These are phyloP conservation scores for Perizoma flavofasciatum DNA, from an alignment of 2,888 invertebrate genomes.

Conservation along the genomic window DNA sequence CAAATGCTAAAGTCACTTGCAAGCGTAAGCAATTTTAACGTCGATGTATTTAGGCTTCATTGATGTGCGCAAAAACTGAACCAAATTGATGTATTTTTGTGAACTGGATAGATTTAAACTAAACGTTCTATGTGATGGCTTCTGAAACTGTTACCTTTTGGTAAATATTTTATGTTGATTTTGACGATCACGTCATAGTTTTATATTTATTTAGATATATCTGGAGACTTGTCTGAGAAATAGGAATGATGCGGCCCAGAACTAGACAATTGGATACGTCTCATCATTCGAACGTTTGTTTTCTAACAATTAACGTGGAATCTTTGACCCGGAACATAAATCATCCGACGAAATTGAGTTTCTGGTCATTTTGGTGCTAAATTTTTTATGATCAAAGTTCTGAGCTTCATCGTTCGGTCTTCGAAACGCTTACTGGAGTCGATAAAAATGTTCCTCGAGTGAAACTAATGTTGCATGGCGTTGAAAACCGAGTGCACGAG, in stretches of 20 bases:
- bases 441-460: conserved; percentile 36
- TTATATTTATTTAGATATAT: conserved; percentile 37
- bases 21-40: conserved; percentile 1
- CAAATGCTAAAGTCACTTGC: conserved; percentile 3
- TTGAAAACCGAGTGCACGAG: conserved; percentile 9
- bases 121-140: conserved; percentile 24
- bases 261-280: conserved; percentile 29
- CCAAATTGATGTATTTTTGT: conserved; percentile 4
- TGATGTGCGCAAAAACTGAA: conserved; percentile 17
- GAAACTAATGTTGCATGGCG: conserved; percentile 24
- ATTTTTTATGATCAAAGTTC: conserved; percentile 35
- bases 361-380: conserved; percentile 43
- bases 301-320: conserved; percentile 26
- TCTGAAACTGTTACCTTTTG: conserved; percentile 34
- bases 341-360: conserved; percentile 35
- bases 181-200: conserved; percentile 32
- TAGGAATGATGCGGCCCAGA: conserved; percentile 35
- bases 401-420: conserved; percentile 35
- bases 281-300: conserved; percentile 24
- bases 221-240: conserved; percentile 24
- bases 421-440: conserved; percentile 31
- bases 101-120: conserved; percentile 7
- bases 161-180: conserved; percentile 38
- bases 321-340: conserved; percentile 26
- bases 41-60: conserved; percentile 11